Evolutionary conservation across 2,113 vertebrate species (phyloP), one percentile per base, ranked within the genome.

Genomic region (Catharus minimus): DNA sequence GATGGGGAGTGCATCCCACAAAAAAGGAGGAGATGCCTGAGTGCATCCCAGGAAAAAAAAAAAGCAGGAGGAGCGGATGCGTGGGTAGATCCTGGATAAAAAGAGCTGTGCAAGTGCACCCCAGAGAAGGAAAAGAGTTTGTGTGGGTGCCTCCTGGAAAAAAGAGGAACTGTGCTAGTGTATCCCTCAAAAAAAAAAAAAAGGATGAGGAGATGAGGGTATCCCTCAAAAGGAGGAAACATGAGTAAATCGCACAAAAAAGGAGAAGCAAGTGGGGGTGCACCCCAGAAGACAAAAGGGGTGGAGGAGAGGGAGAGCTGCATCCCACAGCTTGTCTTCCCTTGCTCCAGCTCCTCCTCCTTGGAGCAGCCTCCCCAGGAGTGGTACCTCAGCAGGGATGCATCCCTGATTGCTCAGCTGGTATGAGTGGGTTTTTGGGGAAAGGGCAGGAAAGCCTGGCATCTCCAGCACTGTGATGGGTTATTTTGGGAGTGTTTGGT

Each of bases 381-480:
- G 15, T 1, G 13, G 24, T 20, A 2, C 49, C 28, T 75, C 41
- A 38, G 7, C 17, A 66, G 57, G n/a, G 27, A 13, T 76, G 32
- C 11, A 15, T 32, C 12, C 3, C 1, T 1, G 1, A 14, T 28
- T 61, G n/a, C n/a, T 87, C 1, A 3, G 39, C 16, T 49, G 76
- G 26, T 22, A 30, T 6, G 10, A 32, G 10, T 13, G 44, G 23
- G 5, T 5, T 23, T 55, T 38, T 23, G 10, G 32, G 44, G 12
- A 22, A 26, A 53, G 16, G 16, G 11, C 2, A 46, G 18, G 38
- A 44, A 80, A 73, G 14, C 17, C 1, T 13, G 3, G 27, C 10
- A 11, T 20, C 21, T 15, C 18, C 4, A 12, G 43, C 20, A 27
- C 6, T 0, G 1, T 5, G 9, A 2, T 60, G 49, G 7, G 23